Conservation (phyloP, 2,113 vertebrate species). For the Ctenomys sociabilis region DNA sequence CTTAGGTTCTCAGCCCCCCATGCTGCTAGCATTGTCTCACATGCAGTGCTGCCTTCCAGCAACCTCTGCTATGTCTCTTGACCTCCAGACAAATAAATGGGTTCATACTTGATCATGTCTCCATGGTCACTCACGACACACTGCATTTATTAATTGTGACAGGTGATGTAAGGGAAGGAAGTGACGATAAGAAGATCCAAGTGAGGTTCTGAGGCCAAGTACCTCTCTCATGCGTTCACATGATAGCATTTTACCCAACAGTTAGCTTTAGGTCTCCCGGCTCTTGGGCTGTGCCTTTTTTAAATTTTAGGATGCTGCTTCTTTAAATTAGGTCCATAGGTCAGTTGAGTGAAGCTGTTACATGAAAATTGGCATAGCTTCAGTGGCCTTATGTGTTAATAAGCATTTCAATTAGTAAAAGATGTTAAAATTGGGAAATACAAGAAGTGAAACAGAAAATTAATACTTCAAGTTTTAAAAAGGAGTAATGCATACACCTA, state of each 20-base stretch:
- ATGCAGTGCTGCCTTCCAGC: not conserved
- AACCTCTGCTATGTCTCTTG: not conserved
- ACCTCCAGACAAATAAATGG: not conserved
- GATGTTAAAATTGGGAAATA: not conserved
- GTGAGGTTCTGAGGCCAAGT: not conserved
- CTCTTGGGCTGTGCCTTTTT: not conserved
- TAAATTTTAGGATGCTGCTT: not conserved
- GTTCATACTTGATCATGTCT: not conserved
- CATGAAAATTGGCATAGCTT: not conserved
- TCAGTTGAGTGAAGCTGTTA: not conserved
- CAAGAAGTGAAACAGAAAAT: not conserved
- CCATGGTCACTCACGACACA: not conserved
- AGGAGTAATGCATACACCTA: not conserved
- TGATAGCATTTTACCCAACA: not conserved
- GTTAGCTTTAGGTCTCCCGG: not conserved
- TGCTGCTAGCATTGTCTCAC: fast-evolving
- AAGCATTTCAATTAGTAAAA: not conserved
- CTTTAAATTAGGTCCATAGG: not conserved
- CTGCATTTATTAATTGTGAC: not conserved
- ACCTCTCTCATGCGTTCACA: not conserved
- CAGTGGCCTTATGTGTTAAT: not conserved
- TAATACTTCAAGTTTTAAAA: not conserved
- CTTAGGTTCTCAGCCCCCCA: not conserved
- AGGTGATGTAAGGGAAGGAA: not conserved
- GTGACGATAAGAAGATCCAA: not conserved